phyloP scores from a whole-genome alignment of 64 coral and sea anemone genomes.

The Hydrozoanthus tunicans region DNA sequence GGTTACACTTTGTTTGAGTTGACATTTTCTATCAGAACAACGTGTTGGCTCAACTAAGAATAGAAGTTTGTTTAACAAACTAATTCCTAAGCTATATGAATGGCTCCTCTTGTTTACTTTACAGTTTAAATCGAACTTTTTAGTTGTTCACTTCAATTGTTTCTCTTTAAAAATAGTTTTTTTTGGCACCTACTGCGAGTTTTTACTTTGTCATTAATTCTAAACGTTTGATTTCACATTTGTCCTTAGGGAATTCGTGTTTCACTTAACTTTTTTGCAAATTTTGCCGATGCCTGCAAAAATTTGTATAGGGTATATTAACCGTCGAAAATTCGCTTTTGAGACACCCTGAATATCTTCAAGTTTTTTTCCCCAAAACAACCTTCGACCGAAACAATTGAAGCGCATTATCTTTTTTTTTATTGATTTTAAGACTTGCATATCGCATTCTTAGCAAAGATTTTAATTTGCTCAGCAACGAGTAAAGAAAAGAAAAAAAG shows the following conservation, averaged over 20 bases:
- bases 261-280: background rate
- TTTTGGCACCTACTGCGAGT: slow-evolving; percentile 36
- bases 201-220: slow-evolving; percentile 43
- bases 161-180: slow-evolving; percentile 18
- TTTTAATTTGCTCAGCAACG: slow-evolving; percentile 41
- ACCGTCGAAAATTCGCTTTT: background rate
- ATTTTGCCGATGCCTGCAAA: background rate
- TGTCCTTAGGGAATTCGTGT: background rate
- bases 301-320: background rate
- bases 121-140: slow-evolving; percentile 32
- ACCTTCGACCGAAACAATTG: background rate
- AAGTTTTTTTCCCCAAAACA: background rate
- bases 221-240: slow-evolving; percentile 56
- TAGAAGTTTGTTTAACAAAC: slow-evolving; percentile 52
- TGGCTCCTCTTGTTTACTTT: slow-evolving; percentile 31
- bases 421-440: background rate
- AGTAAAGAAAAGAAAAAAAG: background rate
- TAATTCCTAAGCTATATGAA: slow-evolving; percentile 32
- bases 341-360: slow-evolving; percentile 9
- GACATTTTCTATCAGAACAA: slow-evolving; percentile 1
- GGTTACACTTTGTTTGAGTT: background rate
- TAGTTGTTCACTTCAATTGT: slow-evolving; percentile 59
- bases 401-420: background rate
- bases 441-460: slow-evolving; percentile 20
- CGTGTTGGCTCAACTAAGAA: slow-evolving; percentile 11